Evolutionary conservation across 2,113 vertebrate genomes (phyloP).

Genomic region (Plectropomus leopardus): DNA sequence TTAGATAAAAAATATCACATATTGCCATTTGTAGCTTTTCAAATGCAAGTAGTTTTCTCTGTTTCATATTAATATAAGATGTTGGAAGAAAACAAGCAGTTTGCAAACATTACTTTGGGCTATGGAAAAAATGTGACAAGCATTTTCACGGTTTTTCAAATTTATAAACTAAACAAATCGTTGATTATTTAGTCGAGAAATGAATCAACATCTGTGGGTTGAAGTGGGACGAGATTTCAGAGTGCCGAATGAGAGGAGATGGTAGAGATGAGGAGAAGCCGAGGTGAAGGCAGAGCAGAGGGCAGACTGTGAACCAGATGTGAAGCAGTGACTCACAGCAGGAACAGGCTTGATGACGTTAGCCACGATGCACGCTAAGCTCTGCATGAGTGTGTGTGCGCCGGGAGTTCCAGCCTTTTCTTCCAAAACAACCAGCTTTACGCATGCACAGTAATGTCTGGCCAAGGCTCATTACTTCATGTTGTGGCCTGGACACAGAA

Average conservation of each 20-base stretch:
- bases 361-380: conserved; percentile 68
- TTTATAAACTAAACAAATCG: not conserved
- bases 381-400: conserved; percentile 26
- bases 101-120: not conserved
- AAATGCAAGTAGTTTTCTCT: not conserved
- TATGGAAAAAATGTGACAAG: too few species aligned
- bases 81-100: not conserved
- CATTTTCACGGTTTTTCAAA: not conserved
- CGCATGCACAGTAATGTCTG: conserved; percentile 65
- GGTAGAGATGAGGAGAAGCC: conserved; percentile 34
- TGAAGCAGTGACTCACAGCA: conserved; percentile 75
- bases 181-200: not conserved
- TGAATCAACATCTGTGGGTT: not conserved
- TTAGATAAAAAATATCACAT: not conserved
- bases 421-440: conserved; percentile 78
- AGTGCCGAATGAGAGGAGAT: conserved; percentile 2
- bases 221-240: conserved; percentile 4
- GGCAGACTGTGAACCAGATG: conserved; percentile 78
- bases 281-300: conserved; percentile 53
- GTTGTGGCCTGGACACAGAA: conserved; percentile 47
- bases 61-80: not conserved
- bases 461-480: conserved; percentile 64
- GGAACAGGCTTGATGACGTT: conserved; percentile 72
- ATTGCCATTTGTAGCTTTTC: not conserved
- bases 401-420: conserved; percentile 68